Conservation (phyloP, 1,140 invertebrate species). For the Drosophila parvula region DNA sequence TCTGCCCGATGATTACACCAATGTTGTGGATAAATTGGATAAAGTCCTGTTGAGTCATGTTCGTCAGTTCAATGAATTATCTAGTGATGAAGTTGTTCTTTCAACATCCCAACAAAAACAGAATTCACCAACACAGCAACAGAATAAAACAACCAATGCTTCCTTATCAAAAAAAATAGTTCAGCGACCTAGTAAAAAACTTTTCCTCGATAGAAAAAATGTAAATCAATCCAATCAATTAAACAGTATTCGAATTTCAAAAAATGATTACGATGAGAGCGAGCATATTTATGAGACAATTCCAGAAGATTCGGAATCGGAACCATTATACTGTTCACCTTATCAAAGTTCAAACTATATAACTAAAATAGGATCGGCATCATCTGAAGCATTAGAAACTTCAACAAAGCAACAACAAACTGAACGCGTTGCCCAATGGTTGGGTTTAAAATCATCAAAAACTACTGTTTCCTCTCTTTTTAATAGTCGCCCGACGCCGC, state of each 20-base stretch:
- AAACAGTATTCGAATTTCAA: constrained; percentile 6
- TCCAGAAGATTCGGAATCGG: constrained; percentile 87
- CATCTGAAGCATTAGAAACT: constrained; percentile 44
- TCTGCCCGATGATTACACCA: constrained; percentile 70
- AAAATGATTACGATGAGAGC: constrained; percentile 70
- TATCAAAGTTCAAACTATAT: constrained; percentile 85
- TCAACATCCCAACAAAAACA: constrained; percentile 6
- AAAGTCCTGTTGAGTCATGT: constrained; percentile 56
- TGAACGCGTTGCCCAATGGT: constrained; percentile 72
- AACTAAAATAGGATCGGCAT: constrained; percentile 30
- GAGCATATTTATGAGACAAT: constrained; percentile 90
- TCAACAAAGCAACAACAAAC: constrained; percentile 74
- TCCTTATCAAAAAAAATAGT: constrained; percentile 1
- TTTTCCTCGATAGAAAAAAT: not conserved
- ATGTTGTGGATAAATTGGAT: constrained; percentile 72
- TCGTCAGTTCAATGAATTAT: constrained; percentile 25
- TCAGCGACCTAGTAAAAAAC: not conserved
- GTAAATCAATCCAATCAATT: constrained; percentile 25
- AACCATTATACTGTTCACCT: constrained; percentile 88
- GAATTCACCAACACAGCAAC: not conserved
- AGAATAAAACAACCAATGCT: not conserved
- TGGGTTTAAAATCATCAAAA: constrained; percentile 64
- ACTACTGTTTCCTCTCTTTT: constrained; percentile 32
- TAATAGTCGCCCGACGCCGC: constrained; percentile 15
- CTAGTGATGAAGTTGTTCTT: constrained; percentile 6